Percentiles rank a stretch among this genome's conserved stretches.
phyloP scores from a whole-genome alignment of 2,888 invertebrate species.

The Criorhina ranunculi region DNA sequence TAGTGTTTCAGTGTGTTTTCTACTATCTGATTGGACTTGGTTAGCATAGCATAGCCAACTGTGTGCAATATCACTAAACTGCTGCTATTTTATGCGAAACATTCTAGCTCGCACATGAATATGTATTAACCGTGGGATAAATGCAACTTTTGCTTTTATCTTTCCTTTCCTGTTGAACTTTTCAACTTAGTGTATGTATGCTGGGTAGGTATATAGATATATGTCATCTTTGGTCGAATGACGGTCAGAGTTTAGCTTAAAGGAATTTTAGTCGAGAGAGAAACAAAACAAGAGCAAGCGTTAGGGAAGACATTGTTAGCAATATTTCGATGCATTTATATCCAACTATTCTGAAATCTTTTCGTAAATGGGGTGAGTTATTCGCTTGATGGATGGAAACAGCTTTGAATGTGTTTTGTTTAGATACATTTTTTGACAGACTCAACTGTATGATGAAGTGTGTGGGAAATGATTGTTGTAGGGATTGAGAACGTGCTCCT shows the following conservation, averaged over 20 bases:
- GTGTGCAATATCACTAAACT: constrained; percentile 52
- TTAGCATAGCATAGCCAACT: constrained; percentile 36
- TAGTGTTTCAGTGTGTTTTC: constrained; percentile 60
- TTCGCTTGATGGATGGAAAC: no score
- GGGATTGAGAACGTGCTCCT: no score
- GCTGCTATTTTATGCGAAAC: constrained; percentile 56
- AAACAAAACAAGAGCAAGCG: constrained; percentile 5
- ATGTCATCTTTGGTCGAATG: constrained; percentile 26
- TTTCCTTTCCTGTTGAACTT: constrained; percentile 57
- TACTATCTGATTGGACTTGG: constrained; percentile 71
- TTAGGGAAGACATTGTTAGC: constrained; percentile 24
- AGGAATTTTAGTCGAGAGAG: constrained; percentile 26
- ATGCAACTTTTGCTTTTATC: constrained; percentile 60
- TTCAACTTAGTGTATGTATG: not conserved
- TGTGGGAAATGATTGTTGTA: no score
- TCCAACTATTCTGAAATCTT: no score
- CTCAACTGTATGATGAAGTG: no score
- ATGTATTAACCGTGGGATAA: constrained; percentile 61
- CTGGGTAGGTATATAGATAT: not conserved
- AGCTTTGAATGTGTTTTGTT: no score
- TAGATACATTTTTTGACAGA: no score
- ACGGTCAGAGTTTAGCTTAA: constrained; percentile 31
- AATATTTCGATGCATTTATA: no score
- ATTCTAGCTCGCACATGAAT: constrained; percentile 62
- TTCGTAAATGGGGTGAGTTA: no score